Evolutionary conservation across 2,797 vertebrate genomes (phyloP).

Genomic region (Peromyscus eremicus): DNA sequence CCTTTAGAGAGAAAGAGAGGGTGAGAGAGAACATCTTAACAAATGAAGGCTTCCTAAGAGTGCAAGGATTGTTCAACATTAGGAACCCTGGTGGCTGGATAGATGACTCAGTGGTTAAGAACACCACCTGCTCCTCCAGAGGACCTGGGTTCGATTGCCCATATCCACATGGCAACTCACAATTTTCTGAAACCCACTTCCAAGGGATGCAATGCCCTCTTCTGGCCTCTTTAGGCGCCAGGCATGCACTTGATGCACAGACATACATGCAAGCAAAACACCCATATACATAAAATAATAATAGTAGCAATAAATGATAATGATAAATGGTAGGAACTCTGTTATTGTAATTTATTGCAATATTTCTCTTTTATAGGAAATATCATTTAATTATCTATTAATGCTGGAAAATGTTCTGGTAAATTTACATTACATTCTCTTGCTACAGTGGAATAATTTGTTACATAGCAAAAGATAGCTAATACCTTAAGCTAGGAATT

Average conservation of each 20-base stretch:
- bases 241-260: not conserved
- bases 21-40: constrained; percentile 21
- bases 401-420: constrained; percentile 60
- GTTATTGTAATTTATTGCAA: constrained; percentile 61
- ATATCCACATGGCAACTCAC: not conserved
- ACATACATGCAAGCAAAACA: not conserved
- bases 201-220: not conserved
- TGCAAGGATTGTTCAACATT: constrained; percentile 51
- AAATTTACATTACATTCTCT: constrained; percentile 58
- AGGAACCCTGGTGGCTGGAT: not conserved
- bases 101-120: not conserved
- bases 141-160: not conserved
- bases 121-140: not conserved
- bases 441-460: constrained; percentile 47
- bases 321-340: constrained; percentile 18
- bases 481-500: constrained; percentile 67
- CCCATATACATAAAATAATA: not conserved
- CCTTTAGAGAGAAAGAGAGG: not conserved
- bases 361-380: constrained; percentile 31
- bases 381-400: constrained; percentile 43
- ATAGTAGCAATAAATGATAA: not conserved
- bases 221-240: not conserved
- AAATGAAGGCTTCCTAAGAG: constrained; percentile 45
- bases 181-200: not conserved
- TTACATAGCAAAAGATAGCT: constrained; percentile 53